A percentile compares a stretch with the other conserved stretches of the same genome.
phyloP scores from a whole-genome alignment of 2,797 vertebrate genomes.

The Macropodus opercularis region DNA sequence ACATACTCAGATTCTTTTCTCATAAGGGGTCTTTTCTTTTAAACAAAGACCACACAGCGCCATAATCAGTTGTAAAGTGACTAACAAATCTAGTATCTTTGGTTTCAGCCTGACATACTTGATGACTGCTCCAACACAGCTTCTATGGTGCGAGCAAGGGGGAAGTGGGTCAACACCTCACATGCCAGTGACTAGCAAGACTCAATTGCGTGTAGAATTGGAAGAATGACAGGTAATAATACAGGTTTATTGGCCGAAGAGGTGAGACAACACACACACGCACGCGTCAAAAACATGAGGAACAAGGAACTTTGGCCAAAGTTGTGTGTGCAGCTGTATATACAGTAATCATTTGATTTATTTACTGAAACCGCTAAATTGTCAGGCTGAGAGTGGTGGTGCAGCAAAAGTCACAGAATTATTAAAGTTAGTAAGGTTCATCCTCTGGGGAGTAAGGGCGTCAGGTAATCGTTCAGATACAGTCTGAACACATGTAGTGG shows the following conservation, averaged over 20 bases:
- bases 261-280: constrained; percentile 19
- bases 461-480: no score
- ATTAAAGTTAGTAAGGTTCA: no score
- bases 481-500: neutral
- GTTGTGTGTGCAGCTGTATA: constrained; percentile 5
- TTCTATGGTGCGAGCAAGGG: constrained; percentile 1
- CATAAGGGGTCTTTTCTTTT: neutral
- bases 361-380: neutral
- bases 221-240: constrained; percentile 2
- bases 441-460: neutral
- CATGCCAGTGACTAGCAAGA: constrained; percentile 17
- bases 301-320: neutral
- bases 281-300: constrained; percentile 5
- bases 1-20: neutral
- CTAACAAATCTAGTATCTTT: neutral
- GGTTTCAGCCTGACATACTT: neutral
- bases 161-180: constrained; percentile 45
- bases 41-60: neutral
- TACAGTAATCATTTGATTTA: neutral
- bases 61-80: neutral
- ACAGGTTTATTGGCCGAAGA: neutral
- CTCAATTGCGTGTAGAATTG: constrained; percentile 6
- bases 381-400: no score
- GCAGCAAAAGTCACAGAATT: no score
- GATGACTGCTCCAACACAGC: constrained; percentile 16